Evolutionary conservation across 2,113 vertebrate genomes (phyloP).

Genomic region (Seriola rivoliana): DNA sequence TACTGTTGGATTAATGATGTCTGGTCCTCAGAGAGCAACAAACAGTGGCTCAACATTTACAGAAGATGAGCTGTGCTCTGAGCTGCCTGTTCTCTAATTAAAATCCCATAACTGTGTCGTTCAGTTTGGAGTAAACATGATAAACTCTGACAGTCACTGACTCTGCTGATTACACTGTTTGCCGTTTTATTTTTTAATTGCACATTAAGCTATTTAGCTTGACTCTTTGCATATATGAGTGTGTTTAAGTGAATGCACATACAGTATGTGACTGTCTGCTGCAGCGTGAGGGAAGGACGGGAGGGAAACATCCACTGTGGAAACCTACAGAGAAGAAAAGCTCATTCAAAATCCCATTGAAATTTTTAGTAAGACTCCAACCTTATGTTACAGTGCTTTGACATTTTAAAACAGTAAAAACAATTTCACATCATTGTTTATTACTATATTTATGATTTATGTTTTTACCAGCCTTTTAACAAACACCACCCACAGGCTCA

Average conservation of each 20-base stretch:
- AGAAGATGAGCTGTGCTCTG: neutral
- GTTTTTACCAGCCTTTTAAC: no score
- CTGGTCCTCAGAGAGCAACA: neutral
- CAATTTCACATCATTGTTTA: no score
- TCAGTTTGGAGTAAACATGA: constrained; percentile 30
- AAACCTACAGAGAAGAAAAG: neutral
- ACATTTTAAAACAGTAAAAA: no score
- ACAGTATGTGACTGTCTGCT: neutral
- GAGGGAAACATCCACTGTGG: no score
- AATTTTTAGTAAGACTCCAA: neutral
- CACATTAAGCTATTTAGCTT: constrained; percentile 19
- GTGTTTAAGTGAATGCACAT: neutral
- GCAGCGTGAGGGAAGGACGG: no score
- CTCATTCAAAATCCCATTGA: neutral
- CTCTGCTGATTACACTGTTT: constrained; percentile 19
- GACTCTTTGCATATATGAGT: neutral
- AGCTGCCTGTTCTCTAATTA: constrained; percentile 40
- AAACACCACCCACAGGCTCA: no score
- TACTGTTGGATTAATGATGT: neutral
- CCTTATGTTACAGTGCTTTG: neutral
- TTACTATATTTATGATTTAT: no score
- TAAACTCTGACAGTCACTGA: constrained; percentile 34
- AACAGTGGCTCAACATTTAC: neutral
- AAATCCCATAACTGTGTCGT: constrained; percentile 37
- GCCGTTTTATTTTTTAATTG: constrained; percentile 39